A percentile compares a stretch with the other conserved stretches of the same genome.
Evolutionary conservation across 2,888 invertebrate genomes (phyloP).

Genomic region (Himalopsyche tibetana): DNA sequence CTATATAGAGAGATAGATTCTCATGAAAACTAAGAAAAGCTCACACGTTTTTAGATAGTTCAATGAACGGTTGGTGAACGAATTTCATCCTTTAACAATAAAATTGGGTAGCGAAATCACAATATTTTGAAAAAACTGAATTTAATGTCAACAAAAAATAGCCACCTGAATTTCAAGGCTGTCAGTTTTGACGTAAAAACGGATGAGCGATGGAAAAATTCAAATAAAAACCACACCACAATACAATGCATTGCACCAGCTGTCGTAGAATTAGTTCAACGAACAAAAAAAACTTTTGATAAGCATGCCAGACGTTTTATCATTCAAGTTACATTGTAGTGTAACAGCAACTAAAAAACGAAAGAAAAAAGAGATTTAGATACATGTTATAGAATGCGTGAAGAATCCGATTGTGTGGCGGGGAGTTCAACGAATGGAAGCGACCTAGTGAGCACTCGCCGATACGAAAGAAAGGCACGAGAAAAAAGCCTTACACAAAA

Average conservation of each 20-base stretch:
- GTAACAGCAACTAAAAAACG: background rate
- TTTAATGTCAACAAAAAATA: background rate
- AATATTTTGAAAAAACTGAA: too few relatives aligned
- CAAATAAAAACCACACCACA: slow-evolving; percentile 3
- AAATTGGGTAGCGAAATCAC: too few relatives aligned
- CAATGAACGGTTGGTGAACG: too few relatives aligned
- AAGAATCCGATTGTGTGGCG: slow-evolving; percentile 6
- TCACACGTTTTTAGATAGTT: too few relatives aligned
- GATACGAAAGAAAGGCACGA: slow-evolving; percentile 18
- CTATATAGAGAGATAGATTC: too few relatives aligned
- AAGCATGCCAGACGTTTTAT: slow-evolving; percentile 22
- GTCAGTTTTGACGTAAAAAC: slow-evolving; percentile 15
- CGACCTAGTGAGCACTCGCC: slow-evolving; percentile 37
- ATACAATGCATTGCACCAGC: background rate
- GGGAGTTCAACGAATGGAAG: slow-evolving; percentile 31
- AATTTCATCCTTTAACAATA: too few relatives aligned
- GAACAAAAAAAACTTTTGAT: slow-evolving; percentile 1
- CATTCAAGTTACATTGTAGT: slow-evolving; percentile 16
- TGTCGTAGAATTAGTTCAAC: background rate
- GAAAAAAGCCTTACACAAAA: slow-evolving; percentile 12
- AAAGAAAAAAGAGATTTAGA: slow-evolving; percentile 15
- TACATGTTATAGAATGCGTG: slow-evolving; percentile 41
- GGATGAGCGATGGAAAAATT: background rate
- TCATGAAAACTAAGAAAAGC: too few relatives aligned
- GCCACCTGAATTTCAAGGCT: slow-evolving; percentile 5